phyloP scores from a whole-genome alignment of 2,113 vertebrate species.

The Poeciliopsis occidentalis region DNA sequence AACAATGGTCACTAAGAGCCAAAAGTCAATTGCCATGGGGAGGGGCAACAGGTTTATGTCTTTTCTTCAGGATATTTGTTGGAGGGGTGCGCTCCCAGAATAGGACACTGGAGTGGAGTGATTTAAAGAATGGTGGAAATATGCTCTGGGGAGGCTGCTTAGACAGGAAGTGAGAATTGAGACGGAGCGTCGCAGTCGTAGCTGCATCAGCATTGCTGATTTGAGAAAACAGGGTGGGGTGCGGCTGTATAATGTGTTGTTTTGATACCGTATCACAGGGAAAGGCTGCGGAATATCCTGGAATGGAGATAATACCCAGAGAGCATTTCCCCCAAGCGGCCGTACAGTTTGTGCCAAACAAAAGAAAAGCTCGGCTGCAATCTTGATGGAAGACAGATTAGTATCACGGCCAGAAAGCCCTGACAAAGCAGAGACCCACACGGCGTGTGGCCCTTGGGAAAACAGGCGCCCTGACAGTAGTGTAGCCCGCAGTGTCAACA shows the following conservation, averaged over 20 bases:
- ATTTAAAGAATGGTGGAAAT: conserved; percentile 14
- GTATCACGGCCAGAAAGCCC: conserved; percentile 68
- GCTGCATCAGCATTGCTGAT: conserved; percentile 40
- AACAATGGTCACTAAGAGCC: conserved; percentile 77
- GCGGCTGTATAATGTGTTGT: conserved; percentile 62
- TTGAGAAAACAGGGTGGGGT: conserved; percentile 55
- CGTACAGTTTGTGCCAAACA: conserved; percentile 60
- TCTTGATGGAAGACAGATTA: conserved; percentile 76
- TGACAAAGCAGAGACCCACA: conserved; percentile 64
- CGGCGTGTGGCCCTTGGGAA: conserved; percentile 51
- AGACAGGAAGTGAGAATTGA: conserved; percentile 55
- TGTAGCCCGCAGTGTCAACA: conserved; percentile 52
- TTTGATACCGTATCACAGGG: conserved; percentile 76
- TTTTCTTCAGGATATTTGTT: conserved; percentile 33
- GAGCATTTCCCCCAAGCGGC: conserved; percentile 67
- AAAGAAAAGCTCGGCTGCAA: conserved; percentile 65
- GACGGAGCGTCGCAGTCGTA: conserved; percentile 38
- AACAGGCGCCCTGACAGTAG: conserved; percentile 52
- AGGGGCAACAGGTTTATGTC: conserved; percentile 66
- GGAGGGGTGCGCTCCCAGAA: conserved; percentile 4
- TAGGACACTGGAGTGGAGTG: neutral
- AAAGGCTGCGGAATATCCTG: conserved; percentile 74
- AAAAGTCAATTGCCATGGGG: conserved; percentile 64
- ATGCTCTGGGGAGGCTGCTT: conserved; percentile 6
- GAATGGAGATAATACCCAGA: conserved; percentile 73